A percentile compares a stretch with the other conserved stretches of the same genome.
phyloP scores from a whole-genome alignment of 2,888 invertebrate genomes.

The Polyploca ridens region DNA sequence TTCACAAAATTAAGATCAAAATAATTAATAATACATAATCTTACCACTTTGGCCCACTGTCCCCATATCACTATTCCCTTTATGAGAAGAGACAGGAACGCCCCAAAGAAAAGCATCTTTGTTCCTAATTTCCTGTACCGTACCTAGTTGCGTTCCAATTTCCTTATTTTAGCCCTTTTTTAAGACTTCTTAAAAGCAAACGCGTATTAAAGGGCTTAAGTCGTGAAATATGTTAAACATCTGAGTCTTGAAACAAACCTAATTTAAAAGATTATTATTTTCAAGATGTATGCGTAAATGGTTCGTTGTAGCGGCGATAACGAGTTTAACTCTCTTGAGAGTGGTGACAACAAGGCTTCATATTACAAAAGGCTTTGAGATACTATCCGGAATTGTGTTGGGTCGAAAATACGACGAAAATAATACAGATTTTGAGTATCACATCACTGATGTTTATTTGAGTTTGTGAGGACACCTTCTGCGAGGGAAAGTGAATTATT shows the following conservation, averaged over 20 bases:
- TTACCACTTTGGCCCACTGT: no score
- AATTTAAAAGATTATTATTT: slow-evolving; percentile 10
- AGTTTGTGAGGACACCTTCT: background rate
- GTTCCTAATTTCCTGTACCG: background rate
- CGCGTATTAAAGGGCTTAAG: background rate
- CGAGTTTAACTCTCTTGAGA: slow-evolving; percentile 10
- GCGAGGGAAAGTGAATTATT: background rate
- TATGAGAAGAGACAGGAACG: no score
- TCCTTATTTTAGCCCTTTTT: background rate
- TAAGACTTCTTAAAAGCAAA: background rate
- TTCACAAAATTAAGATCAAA: background rate
- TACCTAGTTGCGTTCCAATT: background rate
- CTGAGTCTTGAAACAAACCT: background rate
- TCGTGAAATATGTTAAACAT: background rate
- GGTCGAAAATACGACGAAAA: background rate
- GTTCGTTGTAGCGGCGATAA: slow-evolving; percentile 4
- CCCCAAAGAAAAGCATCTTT: no score
- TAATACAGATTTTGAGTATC: slow-evolving; percentile 2
- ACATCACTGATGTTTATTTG: background rate
- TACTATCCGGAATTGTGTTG: slow-evolving; percentile 9
- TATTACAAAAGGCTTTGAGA: slow-evolving; percentile 15
- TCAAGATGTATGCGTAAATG: slow-evolving; percentile 8
- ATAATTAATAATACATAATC: no score
- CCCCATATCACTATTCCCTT: no score
- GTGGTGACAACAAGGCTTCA: slow-evolving; percentile 9